These are phyloP conservation scores for Drosophila neocordata DNA, from an alignment of 1,140 invertebrate genomes.

Conservation along the genomic window DNA sequence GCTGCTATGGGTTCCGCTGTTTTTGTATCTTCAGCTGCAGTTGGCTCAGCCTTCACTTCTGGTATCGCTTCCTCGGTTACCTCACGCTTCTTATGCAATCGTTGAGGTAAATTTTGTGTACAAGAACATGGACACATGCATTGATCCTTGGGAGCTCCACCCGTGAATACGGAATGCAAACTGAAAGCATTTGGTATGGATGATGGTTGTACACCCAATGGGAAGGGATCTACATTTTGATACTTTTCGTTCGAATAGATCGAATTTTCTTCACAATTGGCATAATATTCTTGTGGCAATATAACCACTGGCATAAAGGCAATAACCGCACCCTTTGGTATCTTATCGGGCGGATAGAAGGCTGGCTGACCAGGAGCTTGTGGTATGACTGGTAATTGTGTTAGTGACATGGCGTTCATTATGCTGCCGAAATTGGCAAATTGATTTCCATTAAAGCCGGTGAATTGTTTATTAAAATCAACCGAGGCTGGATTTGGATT, in stretches of 20 bases:
- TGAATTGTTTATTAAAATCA: conserved; percentile 78
- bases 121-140: conserved; percentile 82
- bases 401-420: conserved; percentile 79
- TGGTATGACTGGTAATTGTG: conserved; percentile 76
- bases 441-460: conserved; percentile 69
- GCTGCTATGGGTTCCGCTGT: conserved; percentile 26
- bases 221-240: conserved; percentile 67
- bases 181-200: conserved; percentile 62
- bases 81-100: conserved; percentile 72
- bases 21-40: neutral
- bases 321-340: conserved; percentile 83
- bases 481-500: conserved; percentile 70
- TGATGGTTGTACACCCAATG: conserved; percentile 73
- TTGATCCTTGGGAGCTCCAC: conserved; percentile 70
- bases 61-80: conserved; percentile 44
- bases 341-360: conserved; percentile 81
- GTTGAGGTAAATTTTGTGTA: conserved; percentile 72
- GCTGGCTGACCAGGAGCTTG: conserved; percentile 72
- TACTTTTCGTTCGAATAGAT: conserved; percentile 53
- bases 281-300: conserved; percentile 83
- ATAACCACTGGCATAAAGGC: conserved; percentile 86
- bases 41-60: conserved; percentile 10
- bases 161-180: conserved; percentile 70
- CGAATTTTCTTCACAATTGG: conserved; percentile 65
- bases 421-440: conserved; percentile 75